Evolutionary conservation across 2,113 vertebrate species (phyloP).

Genomic region (Spermophilus dauricus): DNA sequence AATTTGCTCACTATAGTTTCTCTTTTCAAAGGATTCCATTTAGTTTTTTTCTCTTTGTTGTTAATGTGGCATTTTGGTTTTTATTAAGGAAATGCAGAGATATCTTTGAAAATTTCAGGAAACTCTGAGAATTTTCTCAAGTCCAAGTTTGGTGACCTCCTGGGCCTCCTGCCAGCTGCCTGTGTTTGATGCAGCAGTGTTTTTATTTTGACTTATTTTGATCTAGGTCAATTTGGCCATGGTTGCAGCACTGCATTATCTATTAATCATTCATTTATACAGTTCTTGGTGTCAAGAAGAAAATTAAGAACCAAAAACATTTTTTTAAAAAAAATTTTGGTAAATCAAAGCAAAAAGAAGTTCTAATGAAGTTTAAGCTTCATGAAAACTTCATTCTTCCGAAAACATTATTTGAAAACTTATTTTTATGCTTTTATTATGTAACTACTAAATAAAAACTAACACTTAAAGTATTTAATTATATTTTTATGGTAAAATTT

Average conservation of each 20-base stretch:
- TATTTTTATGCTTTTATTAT: not conserved
- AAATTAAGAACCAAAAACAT: slow-evolving; percentile 41
- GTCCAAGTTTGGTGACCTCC: slow-evolving; percentile 73
- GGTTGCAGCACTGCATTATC: slow-evolving; percentile 19
- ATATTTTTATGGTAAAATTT: slow-evolving; percentile 30
- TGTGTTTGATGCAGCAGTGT: slow-evolving; percentile 52
- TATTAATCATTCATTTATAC: slow-evolving; percentile 39
- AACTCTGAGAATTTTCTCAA: slow-evolving; percentile 51
- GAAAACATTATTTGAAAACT: slow-evolving; percentile 47
- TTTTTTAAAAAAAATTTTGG: no score
- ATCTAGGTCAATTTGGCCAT: slow-evolving; percentile 66
- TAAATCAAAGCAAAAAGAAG: slow-evolving; percentile 47
- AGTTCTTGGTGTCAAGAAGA: slow-evolving; percentile 56
- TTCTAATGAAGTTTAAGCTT: slow-evolving; percentile 21
- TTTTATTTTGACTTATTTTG: slow-evolving; percentile 75
- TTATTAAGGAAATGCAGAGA: slow-evolving; percentile 51
- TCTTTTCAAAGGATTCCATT: not conserved
- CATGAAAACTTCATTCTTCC: slow-evolving; percentile 20
- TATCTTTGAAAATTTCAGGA: slow-evolving; percentile 63
- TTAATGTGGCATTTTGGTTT: slow-evolving; percentile 56
- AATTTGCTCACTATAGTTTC: not conserved
- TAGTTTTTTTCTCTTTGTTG: not conserved
- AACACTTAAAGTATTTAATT: not conserved
- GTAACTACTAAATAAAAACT: not conserved
- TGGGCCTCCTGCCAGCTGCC: slow-evolving; percentile 68